These are phyloP conservation scores for Rattus norvegicus DNA, from an alignment of 2,113 vertebrate species.

Conservation along the genomic window DNA sequence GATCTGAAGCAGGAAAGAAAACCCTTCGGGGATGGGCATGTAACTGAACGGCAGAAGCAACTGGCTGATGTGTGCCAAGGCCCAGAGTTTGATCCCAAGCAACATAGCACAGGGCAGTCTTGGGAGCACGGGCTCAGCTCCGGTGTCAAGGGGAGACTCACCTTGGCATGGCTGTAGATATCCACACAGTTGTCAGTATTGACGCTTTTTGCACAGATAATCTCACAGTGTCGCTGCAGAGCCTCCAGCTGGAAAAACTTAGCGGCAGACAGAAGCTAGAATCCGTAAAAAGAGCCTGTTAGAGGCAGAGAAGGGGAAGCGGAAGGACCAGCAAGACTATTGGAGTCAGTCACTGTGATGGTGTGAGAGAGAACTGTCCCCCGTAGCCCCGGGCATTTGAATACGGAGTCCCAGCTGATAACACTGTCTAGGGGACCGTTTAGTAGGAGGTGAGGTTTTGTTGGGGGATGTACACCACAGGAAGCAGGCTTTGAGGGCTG, in stretches of 20 bases:
- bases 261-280: slow-evolving; percentile 96
- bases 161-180: slow-evolving; percentile 99
- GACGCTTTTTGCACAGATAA: slow-evolving; percentile 98
- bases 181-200: slow-evolving; percentile 98
- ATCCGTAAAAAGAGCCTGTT: slow-evolving; percentile 55
- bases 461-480: too few species aligned
- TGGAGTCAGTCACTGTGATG: background rate
- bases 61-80: background rate
- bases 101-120: background rate
- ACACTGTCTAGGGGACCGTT: background rate
- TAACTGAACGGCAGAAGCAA: background rate
- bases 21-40: background rate
- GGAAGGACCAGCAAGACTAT: accelerated
- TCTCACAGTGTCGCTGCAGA: slow-evolving; percentile 98
- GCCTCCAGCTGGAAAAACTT: slow-evolving; percentile 99
- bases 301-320: background rate
- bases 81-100: background rate
- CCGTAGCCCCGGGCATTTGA: background rate
- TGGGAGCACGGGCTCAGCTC: background rate
- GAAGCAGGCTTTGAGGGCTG: background rate
- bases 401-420: background rate
- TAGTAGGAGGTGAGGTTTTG: background rate
- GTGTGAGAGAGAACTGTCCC: background rate
- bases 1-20: background rate
- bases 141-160: slow-evolving; percentile 70